These are phyloP conservation scores for Globicephala melas DNA, from an alignment of 2,113 vertebrate species.

Conservation along the genomic window DNA sequence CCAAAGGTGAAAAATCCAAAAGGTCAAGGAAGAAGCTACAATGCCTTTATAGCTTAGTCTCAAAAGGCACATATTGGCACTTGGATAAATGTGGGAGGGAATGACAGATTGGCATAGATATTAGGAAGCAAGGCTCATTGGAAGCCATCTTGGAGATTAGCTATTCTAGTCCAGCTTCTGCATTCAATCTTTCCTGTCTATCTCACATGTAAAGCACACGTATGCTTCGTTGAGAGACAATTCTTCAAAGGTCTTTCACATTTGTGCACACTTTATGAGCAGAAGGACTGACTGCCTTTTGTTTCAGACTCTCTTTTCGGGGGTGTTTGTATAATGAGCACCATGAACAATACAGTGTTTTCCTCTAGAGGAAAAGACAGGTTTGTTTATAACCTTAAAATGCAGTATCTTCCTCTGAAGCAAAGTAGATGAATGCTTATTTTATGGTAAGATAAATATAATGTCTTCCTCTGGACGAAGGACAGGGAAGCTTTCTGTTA, in stretches of 20 bases:
- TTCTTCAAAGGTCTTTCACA: no score
- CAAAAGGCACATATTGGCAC: not conserved
- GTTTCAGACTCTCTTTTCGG: not conserved
- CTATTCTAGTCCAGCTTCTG: accelerated
- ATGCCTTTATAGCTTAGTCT: not conserved
- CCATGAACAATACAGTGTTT: not conserved
- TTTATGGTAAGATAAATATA: not conserved
- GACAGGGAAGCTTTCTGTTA: not conserved
- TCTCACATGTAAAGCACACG: not conserved
- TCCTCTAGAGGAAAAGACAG: not conserved
- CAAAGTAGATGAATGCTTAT: not conserved
- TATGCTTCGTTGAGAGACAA: not conserved
- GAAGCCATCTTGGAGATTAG: not conserved
- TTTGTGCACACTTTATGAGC: not conserved
- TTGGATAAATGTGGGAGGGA: not conserved
- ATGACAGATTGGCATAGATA: accelerated
- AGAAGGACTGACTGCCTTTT: not conserved
- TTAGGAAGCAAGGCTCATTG: not conserved
- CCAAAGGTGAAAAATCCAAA: not conserved
- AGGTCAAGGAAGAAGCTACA: not conserved
- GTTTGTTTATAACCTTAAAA: not conserved
- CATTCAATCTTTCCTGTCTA: accelerated
- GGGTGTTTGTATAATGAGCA: not conserved
- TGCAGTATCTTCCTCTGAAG: not conserved
- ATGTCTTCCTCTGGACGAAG: not conserved